phyloP scores from a whole-genome alignment of 2,888 invertebrate species.

The Tinea pellionella region DNA sequence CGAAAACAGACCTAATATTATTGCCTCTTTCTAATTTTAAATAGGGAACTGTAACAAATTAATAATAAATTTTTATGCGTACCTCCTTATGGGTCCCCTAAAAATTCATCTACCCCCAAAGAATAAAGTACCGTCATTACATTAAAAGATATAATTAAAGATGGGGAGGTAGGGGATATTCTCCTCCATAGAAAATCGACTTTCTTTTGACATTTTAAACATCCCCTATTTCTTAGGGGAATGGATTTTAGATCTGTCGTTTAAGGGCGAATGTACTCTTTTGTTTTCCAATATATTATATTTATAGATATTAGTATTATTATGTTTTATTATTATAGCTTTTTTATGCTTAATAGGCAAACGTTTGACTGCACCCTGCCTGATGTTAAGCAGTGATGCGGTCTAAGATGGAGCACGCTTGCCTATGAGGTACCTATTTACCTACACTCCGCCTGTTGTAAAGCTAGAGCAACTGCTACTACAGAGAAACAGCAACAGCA shows the following conservation, averaged over 20 bases:
- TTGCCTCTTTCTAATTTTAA: background rate
- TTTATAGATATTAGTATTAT: too few relatives aligned
- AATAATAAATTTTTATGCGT: slow-evolving; percentile 3
- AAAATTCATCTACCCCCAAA: background rate
- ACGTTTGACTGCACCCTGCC: too few relatives aligned
- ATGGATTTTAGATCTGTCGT: slow-evolving; percentile 2
- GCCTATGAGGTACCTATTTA: too few relatives aligned
- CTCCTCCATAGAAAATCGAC: slow-evolving; percentile 42
- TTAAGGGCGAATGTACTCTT: slow-evolving; percentile 2
- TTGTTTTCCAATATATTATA: background rate
- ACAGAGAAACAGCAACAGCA: too few relatives aligned
- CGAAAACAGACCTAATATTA: too few relatives aligned
- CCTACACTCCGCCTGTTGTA: too few relatives aligned
- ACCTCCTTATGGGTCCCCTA: slow-evolving; percentile 6
- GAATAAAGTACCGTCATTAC: slow-evolving; percentile 40
- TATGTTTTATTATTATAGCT: too few relatives aligned
- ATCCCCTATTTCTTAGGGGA: slow-evolving; percentile 27
- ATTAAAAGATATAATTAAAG: slow-evolving; percentile 69
- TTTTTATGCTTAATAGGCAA: too few relatives aligned
- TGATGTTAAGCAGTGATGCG: too few relatives aligned
- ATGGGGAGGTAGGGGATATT: slow-evolving; percentile 41
- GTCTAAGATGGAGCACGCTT: too few relatives aligned
- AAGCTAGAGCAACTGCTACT: too few relatives aligned
- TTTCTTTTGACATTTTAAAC: slow-evolving; percentile 66
- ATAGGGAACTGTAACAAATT: background rate